Conservation (phyloP, 2,797 vertebrate genomes). For the Syngnathus acus region DNA sequence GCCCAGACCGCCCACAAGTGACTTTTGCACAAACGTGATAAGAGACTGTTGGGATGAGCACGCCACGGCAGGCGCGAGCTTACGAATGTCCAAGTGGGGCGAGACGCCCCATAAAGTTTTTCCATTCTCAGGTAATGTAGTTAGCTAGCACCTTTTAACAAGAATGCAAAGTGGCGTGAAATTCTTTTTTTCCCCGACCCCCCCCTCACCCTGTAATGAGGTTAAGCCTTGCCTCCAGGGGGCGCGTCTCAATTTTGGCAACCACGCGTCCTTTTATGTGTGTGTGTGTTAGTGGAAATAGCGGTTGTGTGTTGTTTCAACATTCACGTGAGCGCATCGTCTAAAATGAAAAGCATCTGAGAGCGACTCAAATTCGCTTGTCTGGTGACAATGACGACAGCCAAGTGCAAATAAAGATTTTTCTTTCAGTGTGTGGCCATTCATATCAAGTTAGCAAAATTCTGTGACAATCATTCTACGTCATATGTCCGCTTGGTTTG, state of each 20-base stretch:
- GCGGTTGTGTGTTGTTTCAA: neutral
- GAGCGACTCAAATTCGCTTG: neutral
- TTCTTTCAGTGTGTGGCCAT: too few relatives aligned
- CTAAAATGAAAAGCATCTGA: neutral
- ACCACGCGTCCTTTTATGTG: neutral
- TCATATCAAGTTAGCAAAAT: neutral
- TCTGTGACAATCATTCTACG: neutral
- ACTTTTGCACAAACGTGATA: constrained; percentile 17
- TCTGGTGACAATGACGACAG: neutral
- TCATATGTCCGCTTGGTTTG: neutral
- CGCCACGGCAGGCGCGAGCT: neutral
- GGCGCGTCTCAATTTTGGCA: constrained; percentile 15
- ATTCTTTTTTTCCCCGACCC: neutral
- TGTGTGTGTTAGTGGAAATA: constrained; percentile 12
- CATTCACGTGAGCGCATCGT: neutral
- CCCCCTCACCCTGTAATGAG: constrained; percentile 6
- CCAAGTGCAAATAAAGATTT: neutral
- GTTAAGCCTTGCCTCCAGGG: constrained; percentile 4
- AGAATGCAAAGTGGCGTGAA: constrained; percentile 18
- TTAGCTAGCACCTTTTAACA: constrained; percentile 17
- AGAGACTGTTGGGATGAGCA: constrained; percentile 19
- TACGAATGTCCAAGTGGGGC: neutral
- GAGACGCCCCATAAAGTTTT: constrained; percentile 33
- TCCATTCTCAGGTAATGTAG: constrained; percentile 29
- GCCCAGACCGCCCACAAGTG: constrained; percentile 11